Evolutionary conservation across 2,797 vertebrate species (phyloP), one percentile per base, ranked within the genome.

Genomic region (Eulemur mongoz): DNA sequence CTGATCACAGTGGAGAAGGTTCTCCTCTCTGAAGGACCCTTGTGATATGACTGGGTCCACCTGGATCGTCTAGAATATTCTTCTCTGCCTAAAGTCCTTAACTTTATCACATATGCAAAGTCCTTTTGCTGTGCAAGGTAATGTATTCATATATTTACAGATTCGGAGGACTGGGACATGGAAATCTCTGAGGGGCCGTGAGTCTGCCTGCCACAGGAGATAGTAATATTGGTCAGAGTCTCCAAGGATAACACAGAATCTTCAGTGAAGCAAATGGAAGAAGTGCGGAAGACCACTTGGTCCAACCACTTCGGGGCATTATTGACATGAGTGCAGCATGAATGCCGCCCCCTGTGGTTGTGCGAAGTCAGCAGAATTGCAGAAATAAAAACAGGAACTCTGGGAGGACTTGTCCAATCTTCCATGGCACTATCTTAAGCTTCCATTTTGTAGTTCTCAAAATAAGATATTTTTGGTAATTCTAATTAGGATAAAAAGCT

Each of bases 301-400:
- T 11, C 35, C 25, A 12, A 1, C 40, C 18, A 18, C 1, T 1
- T 43, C 11, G 12, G 18, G 43, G n/a, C 10, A 4, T 23, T 59
- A 0, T 38, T 54, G 32, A 8, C 43, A 22, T 17, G 0, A 0
- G 7, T 13, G 12, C 27, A 10, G 2, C 27, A 6, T 12, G 35
- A 54, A 23, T 5, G 22, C 23, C 7, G 27, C 4, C 40, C 25
- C 7, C 10, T 20, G 1, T 5, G 54, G 5, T 1, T 27, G 32
- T 40, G 14, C 3, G 8, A 67, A 73, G 30, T 43, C 7, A 45
- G 15, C 17, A 50, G 35, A 6, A 3, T 11, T 11, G 0, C 8
- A 70, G 54, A 30, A 45, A 50, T 5, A n/a, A 17, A 65, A 67
- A 12, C 1, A n/a, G 27, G 9, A 40, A 30, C 11, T 75, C 61